Base-by-base conservation (phyloP, 2,113 vertebrate genomes). In the Phaethon lepturus region DNA sequence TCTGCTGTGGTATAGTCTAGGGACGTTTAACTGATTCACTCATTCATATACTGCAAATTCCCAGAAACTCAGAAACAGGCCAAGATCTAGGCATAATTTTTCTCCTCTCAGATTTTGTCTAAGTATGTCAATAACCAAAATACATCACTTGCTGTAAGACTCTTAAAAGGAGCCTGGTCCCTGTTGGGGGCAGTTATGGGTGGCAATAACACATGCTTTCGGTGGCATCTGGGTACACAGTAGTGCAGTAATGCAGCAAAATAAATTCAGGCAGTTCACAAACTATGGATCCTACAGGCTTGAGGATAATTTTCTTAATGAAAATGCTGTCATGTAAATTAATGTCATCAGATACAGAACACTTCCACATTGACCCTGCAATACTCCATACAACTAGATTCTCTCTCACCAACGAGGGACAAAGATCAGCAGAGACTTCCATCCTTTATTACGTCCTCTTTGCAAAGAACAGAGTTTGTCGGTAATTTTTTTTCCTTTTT, bases 301-400 rank as follows among this genome's bases (percentile, higher is more conserved):
- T 38, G 56, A 71, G 38, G 66, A 38, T 77, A 5, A 3, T 76
- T 47, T 86, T 64, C 59, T 49, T 50, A 28, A 38, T 38, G 49
- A n/a, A 73, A 90, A 64, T 76, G 73, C 68, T 94, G 45, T 63
- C 86, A 35, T 94, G 25, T 93, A 25, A 67, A 84, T 89, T 31
- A 5, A 50, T 96, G 69, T 91, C 68, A 58, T 7, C 95, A 99
- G 99, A 92, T 99, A 35, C 95, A 99, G 95, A 99, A 99, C 97
- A 96, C 88, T 26, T 99, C 98, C 4, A 69, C 28, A 0, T 85
- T 99, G 73, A 75, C 95, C 19, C 96, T 99, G 96, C 96, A 28
- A 2, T 99, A 98, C 97, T 98, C 97, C 18, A n/a, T 98, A 17
- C 95, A 82, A 83, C 96, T 99, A 67, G 97, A 98, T 20, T 99